Evolutionary conservation across 2,113 vertebrate species (phyloP), one percentile per base, ranked within the genome.

Genomic region (Lagopus muta): DNA sequence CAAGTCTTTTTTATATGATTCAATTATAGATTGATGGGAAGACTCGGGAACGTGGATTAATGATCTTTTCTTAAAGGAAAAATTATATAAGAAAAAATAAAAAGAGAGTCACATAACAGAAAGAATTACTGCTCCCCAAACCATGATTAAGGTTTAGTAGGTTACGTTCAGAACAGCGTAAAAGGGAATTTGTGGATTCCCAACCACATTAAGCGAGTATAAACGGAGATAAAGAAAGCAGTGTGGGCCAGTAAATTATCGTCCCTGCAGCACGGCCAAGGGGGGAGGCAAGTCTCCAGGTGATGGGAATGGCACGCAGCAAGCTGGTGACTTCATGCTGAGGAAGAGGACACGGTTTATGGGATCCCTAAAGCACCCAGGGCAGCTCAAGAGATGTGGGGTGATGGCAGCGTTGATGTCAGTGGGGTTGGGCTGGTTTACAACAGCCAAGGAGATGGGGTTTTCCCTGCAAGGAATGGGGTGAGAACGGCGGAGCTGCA

Each of bases 1-100:
- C 97, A 97, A 96, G 96, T 60, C 73, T 96, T 94, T 97, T 98
- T 96, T 96, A 97, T 96, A 96, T 11, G 96, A 98, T 97, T 98
- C 97, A 98, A 98, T 98, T 97, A 98, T 86, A 97, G 97, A 98
- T 98, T 97, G 97, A 98, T 97, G 97, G 96, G 95, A 97, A 96
- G 83, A 90, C 80, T 82, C 82, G 91, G 96, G 96, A 97, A 96
- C 76, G 74, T 61, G 96, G 97, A 97, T 98, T 97, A 98, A 97
- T 96, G 97, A 95, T 95, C 87, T 90, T 95, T 97, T 96, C 96
- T 96, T 95, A 95, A 97, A 97, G 95, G 88, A 96, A 97, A 96
- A 87, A 92, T 91, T 93, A 95, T 48, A 89, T 92, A 81, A 77
- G 89, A 64, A 85, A 93, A 94, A 96, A 95, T 84, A 94, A 89